Percentiles rank a stretch among this genome's conserved stretches.
These are phyloP conservation scores for Scaptodrosophila lebanonensis DNA, from an alignment of 1,140 invertebrate species.

Conservation along the genomic window DNA sequence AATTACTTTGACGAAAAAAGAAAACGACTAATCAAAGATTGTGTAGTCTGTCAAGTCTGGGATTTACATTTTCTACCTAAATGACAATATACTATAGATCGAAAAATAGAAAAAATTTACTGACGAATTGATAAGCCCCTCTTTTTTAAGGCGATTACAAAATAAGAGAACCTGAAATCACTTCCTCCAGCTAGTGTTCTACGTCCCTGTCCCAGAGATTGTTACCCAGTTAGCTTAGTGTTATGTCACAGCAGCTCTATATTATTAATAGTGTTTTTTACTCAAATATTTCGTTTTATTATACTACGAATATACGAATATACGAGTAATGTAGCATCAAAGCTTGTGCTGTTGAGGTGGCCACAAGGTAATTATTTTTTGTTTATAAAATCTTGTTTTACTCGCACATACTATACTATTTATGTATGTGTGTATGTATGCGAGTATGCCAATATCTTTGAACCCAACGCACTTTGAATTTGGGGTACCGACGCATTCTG, in stretches of 20 bases:
- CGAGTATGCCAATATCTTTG: conserved; percentile 44
- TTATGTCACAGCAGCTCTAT: conserved; percentile 20
- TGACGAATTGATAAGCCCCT: no score
- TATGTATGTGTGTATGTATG: background rate
- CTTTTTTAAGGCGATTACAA: no score
- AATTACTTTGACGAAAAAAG: no score
- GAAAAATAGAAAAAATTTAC: no score
- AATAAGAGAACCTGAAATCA: no score
- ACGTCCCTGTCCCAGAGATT: conserved; percentile 14
- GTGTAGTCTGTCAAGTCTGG: no score
- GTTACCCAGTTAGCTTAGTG: background rate
- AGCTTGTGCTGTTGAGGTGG: conserved; percentile 26
- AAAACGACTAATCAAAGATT: no score
- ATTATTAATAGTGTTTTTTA: conserved; percentile 48
- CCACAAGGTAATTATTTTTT: conserved; percentile 64
- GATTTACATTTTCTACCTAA: no score
- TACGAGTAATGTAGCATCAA: no score
- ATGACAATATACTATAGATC: no score
- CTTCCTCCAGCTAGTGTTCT: background rate
- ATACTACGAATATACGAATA: no score
- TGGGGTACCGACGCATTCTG: conserved; percentile 21
- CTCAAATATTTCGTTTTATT: no score
- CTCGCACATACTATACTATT: conserved; percentile 10
- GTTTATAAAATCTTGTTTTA: conserved; percentile 36
- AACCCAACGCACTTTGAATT: conserved; percentile 48